These are phyloP conservation scores for Sinohyriopsis cumingii DNA, from an alignment of 2,888 invertebrate species.

Conservation along the genomic window DNA sequence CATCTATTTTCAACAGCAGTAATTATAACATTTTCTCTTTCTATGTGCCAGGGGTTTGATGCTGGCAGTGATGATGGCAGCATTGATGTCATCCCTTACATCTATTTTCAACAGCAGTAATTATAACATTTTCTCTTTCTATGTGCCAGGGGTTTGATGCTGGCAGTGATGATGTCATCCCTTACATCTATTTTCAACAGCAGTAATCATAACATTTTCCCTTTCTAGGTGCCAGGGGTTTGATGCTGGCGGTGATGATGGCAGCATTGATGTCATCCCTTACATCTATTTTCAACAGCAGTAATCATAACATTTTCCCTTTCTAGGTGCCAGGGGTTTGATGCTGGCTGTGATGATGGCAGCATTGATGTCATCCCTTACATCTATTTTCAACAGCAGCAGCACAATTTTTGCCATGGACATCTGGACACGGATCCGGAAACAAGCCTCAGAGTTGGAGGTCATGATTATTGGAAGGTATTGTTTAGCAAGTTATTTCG, in stretches of 20 bases:
- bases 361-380: constrained; percentile 63
- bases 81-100: too few relatives aligned
- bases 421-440: constrained; percentile 57
- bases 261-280: too few relatives aligned
- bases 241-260: too few relatives aligned
- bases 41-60: constrained; percentile 61
- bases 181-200: too few relatives aligned
- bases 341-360: constrained; percentile 65
- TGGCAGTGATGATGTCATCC: constrained; percentile 65
- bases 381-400: constrained; percentile 65
- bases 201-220: too few relatives aligned
- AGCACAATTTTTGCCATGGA: constrained; percentile 66
- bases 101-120: too few relatives aligned
- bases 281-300: too few relatives aligned
- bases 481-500: neutral
- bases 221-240: too few relatives aligned
- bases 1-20: too few relatives aligned
- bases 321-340: constrained; percentile 59
- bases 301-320: too few relatives aligned
- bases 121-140: constrained; percentile 3
- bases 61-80: constrained; percentile 65
- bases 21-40: too few relatives aligned
- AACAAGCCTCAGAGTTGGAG: constrained; percentile 57
- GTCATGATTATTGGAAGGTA: constrained; percentile 65
- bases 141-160: constrained; percentile 62